Evolutionary conservation across 2,113 vertebrate species (phyloP).

Genomic region (Brevimyrus niger): DNA sequence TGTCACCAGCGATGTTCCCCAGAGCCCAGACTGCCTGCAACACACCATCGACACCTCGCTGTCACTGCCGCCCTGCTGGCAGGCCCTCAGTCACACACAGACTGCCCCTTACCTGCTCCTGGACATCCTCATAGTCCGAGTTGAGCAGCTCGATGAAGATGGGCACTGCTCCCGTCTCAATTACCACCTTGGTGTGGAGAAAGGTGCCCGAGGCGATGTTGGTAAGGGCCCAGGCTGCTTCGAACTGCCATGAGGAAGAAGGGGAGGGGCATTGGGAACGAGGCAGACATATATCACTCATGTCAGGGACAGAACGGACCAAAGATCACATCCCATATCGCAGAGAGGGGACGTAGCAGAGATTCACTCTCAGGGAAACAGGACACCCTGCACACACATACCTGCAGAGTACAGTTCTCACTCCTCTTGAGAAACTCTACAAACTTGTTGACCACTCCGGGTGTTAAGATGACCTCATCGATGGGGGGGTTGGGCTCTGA

Average conservation of each 20-base stretch:
- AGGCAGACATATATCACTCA: neutral
- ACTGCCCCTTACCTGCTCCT: conserved; percentile 73
- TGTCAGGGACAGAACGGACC: neutral
- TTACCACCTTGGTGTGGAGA: conserved; percentile 85
- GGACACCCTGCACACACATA: conserved; percentile 45
- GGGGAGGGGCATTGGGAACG: neutral
- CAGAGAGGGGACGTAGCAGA: neutral
- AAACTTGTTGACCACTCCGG: conserved; percentile 80
- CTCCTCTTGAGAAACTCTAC: conserved; percentile 83
- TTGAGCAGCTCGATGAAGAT: conserved; percentile 85
- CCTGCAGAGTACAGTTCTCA: conserved; percentile 85
- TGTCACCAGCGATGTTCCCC: conserved; percentile 89
- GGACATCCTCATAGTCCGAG: conserved; percentile 86
- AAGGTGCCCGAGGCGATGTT: conserved; percentile 91
- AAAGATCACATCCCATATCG: neutral
- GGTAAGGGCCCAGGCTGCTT: conserved; percentile 88
- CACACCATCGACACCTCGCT: conserved; percentile 29
- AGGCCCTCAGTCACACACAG: neutral
- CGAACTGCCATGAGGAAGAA: conserved; percentile 55
- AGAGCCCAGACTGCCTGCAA: conserved; percentile 86
- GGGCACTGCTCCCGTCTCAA: conserved; percentile 85
- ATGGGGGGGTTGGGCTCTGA: conserved; percentile 89
- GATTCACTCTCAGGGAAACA: neutral
- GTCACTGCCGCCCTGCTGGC: neutral
- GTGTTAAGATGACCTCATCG: conserved; percentile 85